Base-by-base conservation (phyloP, 1,140 invertebrate species). In the Heliconius melpomene region DNA sequence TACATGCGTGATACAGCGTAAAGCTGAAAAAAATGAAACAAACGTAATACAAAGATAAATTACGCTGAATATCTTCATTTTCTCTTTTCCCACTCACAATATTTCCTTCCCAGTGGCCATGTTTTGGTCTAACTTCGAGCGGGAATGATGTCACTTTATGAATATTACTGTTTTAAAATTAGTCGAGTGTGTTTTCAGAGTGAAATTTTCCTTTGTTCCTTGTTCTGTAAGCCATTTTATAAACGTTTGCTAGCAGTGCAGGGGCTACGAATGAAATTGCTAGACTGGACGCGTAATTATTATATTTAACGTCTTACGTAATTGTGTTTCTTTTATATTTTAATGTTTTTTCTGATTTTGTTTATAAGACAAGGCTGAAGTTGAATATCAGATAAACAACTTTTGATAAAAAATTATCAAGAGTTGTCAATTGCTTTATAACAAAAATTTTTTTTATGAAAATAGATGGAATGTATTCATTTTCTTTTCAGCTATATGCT, bases 81-180 rank as follows among this genome's bases (percentile, higher is more conserved):
- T 83, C 85, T 72, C 75, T 83, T 54, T 75, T 54, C 71, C 79
- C 80, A 89, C 83, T 83, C 80, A 77, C 86, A 85, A 86, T 89
- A 86, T 86, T 89, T 87, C 79, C 84, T 83, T 83, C 73, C 81
- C 82, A 85, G 82, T 86, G 83, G 82, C 84, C 72, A 80, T 80
- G 78, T 84, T 86, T 84, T 74, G 73, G 29, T 26, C 72, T 40
- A 78, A 77, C 79, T 74, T 74, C 18, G 57, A 70, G 20, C 75
- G 38, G 75, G 52, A 80, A 80, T 74, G 54, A 57, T 77, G 75
- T 70, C 38, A 57, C 26, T 77, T 77, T 77, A 70, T 66, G 79
- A 75, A 81, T 74, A 78, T 81, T 81, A 74, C 57, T 54, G 79
- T 78, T 81, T 81, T 60, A 40, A 80, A 80, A 46, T 80, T 66